Evolutionary conservation across 2,113 vertebrate species (phyloP), one percentile per base, ranked within the genome.

Genomic region (Alligator sinensis): DNA sequence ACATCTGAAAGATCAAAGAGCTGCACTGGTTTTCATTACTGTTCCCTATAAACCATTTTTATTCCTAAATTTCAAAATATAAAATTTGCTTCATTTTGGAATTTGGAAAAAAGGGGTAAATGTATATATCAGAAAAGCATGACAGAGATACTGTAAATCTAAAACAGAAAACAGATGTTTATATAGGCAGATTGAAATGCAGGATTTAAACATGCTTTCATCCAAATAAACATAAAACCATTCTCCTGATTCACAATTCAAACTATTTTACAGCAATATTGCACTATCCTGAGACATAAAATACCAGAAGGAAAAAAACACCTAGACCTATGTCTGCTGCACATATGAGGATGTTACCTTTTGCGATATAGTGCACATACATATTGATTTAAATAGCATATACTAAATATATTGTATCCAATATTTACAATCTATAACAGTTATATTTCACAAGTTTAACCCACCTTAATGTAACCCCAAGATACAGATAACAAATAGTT

Each of bases 381-480:
- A 95, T 38, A 89, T 5, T 54, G 59, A 4, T 76, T 79, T 82
- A 1, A 8, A 62, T 47, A 61, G 77, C 89, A 21, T 0, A 1
- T 64, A 55, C 47, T 16, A n/a, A 0, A 19, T 77, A 78, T 16
- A 3, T 68, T 91, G 78, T 25, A 80, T 11, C 88, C 24, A 0
- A 91, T 63, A 82, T 85, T 30, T 5, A 25, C 21, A 82, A 77
- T 57, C 87, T 12, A 18, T 62, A 55, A 55, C 16, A 76, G 68
- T 9, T n/a, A 13, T 38, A 64, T 63, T 38, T 2, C 66, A 74
- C 64, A 28, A 92, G 27, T 92, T 47, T 9, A 95, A 99, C 99
- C 99, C 98, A 99, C 99, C 99, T 99, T 99, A 91, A 99, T 99
- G 93, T 99, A 99, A 97, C 99, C 99, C 99, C 99, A 99, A 97